A percentile compares a stretch with the other conserved stretches of the same genome.
Evolutionary conservation across 2,113 vertebrate species (phyloP).

Genomic region (Protobothrops flavoviridis): DNA sequence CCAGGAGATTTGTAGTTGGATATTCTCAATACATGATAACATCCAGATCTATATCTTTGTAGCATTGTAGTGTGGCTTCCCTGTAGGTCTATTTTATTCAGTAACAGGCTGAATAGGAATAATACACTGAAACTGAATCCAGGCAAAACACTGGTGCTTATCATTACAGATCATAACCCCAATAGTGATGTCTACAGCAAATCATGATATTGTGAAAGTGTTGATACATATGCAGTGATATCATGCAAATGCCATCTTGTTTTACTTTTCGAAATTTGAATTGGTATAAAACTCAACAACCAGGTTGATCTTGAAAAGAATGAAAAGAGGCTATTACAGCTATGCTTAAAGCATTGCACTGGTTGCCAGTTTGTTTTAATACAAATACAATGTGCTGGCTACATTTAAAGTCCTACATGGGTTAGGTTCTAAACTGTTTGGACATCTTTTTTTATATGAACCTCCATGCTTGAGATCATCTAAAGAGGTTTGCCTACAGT

Average conservation of each 20-base stretch:
- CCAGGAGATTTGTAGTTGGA: neutral
- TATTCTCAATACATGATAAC: neutral
- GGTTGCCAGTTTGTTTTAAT: neutral
- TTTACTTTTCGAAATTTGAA: neutral
- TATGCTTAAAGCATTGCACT: neutral
- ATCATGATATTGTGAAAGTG: neutral
- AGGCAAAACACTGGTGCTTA: neutral
- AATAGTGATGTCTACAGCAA: neutral
- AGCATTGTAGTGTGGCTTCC: neutral
- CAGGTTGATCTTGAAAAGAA: neutral
- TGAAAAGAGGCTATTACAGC: neutral
- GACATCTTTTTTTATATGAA: neutral
- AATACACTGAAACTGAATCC: neutral
- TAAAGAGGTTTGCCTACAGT: neutral
- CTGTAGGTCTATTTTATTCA: neutral
- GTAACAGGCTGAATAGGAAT: neutral
- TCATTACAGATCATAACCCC: neutral
- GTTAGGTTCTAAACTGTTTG: neutral
- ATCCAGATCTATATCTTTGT: neutral
- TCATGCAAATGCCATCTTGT: neutral
- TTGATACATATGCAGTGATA: neutral
- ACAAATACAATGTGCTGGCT: neutral
- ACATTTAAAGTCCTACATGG: neutral
- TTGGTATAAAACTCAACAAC: neutral
- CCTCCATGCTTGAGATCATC: neutral